Evolutionary conservation across 2,797 vertebrate species (phyloP).

Genomic region (Liparis tanakae): DNA sequence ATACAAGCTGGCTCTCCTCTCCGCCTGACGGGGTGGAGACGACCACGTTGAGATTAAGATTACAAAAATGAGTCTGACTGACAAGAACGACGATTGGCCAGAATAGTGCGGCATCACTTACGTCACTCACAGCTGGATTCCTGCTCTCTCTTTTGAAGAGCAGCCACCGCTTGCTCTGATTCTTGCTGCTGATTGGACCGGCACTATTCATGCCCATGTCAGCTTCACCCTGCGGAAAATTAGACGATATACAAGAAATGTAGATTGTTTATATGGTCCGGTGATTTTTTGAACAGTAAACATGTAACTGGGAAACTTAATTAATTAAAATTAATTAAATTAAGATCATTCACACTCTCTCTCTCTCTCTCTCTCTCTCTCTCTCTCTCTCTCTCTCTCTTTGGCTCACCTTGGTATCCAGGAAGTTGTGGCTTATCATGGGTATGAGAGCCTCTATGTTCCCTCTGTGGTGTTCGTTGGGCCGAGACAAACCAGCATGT

Average conservation of each 20-base stretch:
- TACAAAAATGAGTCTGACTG: neutral
- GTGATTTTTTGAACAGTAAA: neutral
- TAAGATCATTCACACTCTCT: neutral
- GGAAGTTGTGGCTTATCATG: constrained; percentile 82
- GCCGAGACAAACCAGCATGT: constrained; percentile 65
- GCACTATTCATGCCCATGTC: constrained; percentile 84
- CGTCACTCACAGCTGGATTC: constrained; percentile 80
- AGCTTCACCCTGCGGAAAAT: constrained; percentile 84
- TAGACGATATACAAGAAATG: neutral
- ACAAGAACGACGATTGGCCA: neutral
- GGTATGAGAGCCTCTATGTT: constrained; percentile 86
- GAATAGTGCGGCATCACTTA: constrained; percentile 66
- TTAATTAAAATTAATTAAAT: neutral
- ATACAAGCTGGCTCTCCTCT: constrained; percentile 82
- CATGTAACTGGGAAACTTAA: neutral
- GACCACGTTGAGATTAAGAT: neutral
- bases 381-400: neutral
- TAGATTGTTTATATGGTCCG: neutral
- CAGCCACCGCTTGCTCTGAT: constrained; percentile 80
- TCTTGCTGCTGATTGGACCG: constrained; percentile 81
- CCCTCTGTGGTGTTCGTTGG: constrained; percentile 74
- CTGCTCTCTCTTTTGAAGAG: constrained; percentile 74
- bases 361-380: neutral
- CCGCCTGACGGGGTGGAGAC: constrained; percentile 70
- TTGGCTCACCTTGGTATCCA: constrained; percentile 89